These are phyloP conservation scores for Parascotia fuliginaria DNA, from an alignment of 2,888 invertebrate species.

Conservation along the genomic window DNA sequence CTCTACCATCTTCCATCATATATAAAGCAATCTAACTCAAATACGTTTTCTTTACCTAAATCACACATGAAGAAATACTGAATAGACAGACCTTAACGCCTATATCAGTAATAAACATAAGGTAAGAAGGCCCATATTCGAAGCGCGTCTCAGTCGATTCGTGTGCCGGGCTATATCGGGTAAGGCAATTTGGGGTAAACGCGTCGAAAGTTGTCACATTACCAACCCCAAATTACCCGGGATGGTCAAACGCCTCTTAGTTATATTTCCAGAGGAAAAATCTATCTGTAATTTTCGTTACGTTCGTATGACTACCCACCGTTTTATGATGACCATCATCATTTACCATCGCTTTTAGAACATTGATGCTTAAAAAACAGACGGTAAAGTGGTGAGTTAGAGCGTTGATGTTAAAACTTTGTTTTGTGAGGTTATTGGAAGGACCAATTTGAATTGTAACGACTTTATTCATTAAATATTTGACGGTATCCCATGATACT, in stretches of 20 bases:
- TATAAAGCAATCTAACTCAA: too few species aligned
- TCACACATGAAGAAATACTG: too few species aligned
- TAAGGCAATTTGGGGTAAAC: conserved; percentile 53
- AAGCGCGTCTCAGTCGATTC: conserved; percentile 8
- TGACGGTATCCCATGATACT: background rate
- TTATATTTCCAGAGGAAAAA: conserved; percentile 45
- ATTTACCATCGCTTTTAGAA: conserved; percentile 18
- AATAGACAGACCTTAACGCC: too few species aligned
- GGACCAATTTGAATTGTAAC: background rate
- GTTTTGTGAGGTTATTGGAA: background rate
- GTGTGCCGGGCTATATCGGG: conserved; percentile 32
- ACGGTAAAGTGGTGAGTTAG: conserved; percentile 1
- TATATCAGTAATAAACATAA: conserved; percentile 7
- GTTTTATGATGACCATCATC: conserved; percentile 32
- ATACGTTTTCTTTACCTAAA: too few species aligned
- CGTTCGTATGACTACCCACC: conserved; percentile 12
- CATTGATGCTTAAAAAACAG: conserved; percentile 8
- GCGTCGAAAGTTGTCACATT: conserved; percentile 57
- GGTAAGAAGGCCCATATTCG: background rate
- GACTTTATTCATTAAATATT: background rate
- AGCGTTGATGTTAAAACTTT: conserved; percentile 13
- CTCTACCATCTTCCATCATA: too few species aligned
- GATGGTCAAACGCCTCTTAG: conserved; percentile 50
- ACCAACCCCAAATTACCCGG: conserved; percentile 53
- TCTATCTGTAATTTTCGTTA: conserved; percentile 43